Evolutionary conservation across 1,140 invertebrate species (phyloP).

Genomic region (Drosophila leontia): DNA sequence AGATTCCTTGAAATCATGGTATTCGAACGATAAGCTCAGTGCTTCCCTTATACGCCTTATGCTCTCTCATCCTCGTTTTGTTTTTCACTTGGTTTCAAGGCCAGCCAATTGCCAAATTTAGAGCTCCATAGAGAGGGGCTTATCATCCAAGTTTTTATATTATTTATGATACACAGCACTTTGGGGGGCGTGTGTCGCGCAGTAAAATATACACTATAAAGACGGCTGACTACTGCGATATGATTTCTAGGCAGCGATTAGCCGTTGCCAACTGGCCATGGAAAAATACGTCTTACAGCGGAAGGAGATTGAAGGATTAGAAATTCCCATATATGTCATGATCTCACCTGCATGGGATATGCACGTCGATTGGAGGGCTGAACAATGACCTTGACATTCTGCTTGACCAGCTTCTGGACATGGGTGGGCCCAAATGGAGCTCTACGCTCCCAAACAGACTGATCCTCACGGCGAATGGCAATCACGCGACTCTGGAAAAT

Average conservation of each 20-base stretch:
- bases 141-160: conserved; percentile 51
- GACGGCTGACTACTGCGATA: conserved; percentile 36
- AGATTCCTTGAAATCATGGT: conserved; percentile 38
- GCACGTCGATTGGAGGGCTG: conserved; percentile 99
- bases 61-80: conserved; percentile 12
- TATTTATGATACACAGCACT: conserved; percentile 60
- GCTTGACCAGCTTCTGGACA: conserved; percentile 93
- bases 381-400: conserved; percentile 97
- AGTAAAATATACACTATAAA: conserved; percentile 11
- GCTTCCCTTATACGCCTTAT: conserved; percentile 10
- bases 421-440: conserved; percentile 97
- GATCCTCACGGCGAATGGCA: conserved; percentile 95
- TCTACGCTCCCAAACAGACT: conserved; percentile 98
- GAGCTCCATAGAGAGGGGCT: conserved; percentile 31
- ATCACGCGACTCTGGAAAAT: conserved; percentile 88
- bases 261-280: conserved; percentile 32
- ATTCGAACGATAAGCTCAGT: conserved; percentile 40
- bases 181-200: conserved; percentile 44
- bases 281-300: conserved; percentile 21
- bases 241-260: conserved; percentile 40
- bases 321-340: background rate
- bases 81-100: conserved; percentile 59
- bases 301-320: background rate
- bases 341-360: conserved; percentile 95
- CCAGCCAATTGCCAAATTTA: conserved; percentile 68